phyloP scores from a whole-genome alignment of 2,797 vertebrate genomes.

The Melopsittacus undulatus region DNA sequence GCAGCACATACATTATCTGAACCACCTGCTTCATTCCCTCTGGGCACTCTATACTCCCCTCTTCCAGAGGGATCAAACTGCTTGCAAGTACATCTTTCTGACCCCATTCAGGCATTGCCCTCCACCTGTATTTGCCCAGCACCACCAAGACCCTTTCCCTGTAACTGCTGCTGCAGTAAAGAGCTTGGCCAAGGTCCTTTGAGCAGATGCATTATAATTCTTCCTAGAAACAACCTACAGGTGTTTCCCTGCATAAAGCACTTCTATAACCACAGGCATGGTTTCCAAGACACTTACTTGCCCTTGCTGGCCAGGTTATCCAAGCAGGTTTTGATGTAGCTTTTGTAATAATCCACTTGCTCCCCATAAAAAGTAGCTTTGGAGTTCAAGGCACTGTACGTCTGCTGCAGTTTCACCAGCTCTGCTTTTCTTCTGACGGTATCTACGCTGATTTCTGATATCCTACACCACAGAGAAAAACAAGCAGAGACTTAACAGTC shows the following conservation, averaged over 20 bases:
- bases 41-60: neutral
- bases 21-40: neutral
- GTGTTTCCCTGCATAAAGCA: neutral
- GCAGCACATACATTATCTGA: neutral
- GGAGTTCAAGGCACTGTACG: slow-evolving; percentile 90
- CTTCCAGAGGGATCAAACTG: neutral
- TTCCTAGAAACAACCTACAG: neutral
- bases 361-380: slow-evolving; percentile 92
- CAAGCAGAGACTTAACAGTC: neutral
- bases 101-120: neutral
- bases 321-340: slow-evolving; percentile 97
- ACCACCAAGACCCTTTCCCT: neutral
- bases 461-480: slow-evolving; percentile 76
- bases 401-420: slow-evolving; percentile 93
- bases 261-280: neutral
- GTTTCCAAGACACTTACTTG: slow-evolving; percentile 83
- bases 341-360: slow-evolving; percentile 97
- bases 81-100: neutral
- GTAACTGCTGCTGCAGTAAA: rapidly evolving
- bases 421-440: slow-evolving; percentile 96
- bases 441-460: slow-evolving; percentile 94
- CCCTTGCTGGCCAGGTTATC: slow-evolving; percentile 97
- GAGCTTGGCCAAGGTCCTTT: neutral
- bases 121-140: neutral
- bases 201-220: neutral